Evolutionary conservation across 1,140 invertebrate species (phyloP).

Genomic region (Chionoecetes opilio): DNA sequence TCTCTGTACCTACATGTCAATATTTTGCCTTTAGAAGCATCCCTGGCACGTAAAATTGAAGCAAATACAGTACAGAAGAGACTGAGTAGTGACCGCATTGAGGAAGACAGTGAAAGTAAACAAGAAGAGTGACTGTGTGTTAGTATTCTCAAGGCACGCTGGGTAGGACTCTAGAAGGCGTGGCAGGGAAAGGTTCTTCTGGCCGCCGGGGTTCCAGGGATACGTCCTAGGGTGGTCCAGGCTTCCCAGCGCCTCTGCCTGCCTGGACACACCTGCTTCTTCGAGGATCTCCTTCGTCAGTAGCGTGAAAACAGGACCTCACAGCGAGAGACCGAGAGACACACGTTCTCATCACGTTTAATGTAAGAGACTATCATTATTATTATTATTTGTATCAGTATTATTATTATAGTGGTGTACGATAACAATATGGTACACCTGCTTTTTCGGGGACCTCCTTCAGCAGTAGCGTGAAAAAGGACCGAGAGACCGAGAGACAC

Average conservation of each 20-base stretch:
- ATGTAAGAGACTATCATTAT: background rate
- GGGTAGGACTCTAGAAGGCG: background rate
- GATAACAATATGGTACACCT: too few species aligned
- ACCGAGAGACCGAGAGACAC: too few species aligned
- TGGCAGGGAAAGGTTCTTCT: background rate
- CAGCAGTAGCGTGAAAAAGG: too few species aligned
- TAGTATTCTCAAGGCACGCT: background rate
- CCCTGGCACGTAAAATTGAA: background rate
- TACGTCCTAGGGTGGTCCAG: background rate
- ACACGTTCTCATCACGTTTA: too few species aligned
- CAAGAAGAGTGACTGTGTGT: background rate
- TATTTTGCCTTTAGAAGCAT: background rate
- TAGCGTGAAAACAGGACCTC: background rate
- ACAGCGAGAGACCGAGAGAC: too few species aligned
- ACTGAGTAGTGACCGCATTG: background rate
- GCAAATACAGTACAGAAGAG: background rate
- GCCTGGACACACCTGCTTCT: background rate
- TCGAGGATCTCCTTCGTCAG: background rate
- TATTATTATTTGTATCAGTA: background rate
- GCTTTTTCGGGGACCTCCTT: too few species aligned
- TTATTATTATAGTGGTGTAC: background rate
- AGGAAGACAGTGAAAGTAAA: background rate
- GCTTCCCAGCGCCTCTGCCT: background rate
- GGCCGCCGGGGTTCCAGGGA: background rate
- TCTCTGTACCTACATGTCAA: background rate